A percentile compares a stretch with the other conserved stretches of the same genome.
Conservation (phyloP, 2,113 vertebrate species). For the Notothenia coriiceps region DNA sequence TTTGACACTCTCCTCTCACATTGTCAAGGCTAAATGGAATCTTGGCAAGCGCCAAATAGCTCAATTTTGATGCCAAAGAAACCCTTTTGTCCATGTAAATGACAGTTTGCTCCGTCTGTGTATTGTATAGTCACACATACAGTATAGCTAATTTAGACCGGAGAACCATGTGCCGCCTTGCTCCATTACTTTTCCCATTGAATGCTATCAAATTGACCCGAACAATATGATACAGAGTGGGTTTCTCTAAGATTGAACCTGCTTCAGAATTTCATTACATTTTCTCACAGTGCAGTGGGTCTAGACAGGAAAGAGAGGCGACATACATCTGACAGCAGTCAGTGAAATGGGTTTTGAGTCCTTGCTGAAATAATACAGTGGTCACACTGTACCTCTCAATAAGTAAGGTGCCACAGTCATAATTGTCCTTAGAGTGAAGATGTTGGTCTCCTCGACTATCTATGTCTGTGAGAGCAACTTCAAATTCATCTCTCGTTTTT, state of each 20-base stretch:
- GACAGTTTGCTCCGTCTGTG: conserved; percentile 32
- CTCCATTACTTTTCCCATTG: conserved; percentile 24
- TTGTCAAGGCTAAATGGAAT: conserved; percentile 67
- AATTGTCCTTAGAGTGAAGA: conserved; percentile 3
- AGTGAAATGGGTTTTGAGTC: conserved; percentile 55
- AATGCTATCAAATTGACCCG: conserved; percentile 29
- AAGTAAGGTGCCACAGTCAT: conserved; percentile 22
- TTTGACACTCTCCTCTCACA: conserved; percentile 59
- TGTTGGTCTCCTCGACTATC: background rate
- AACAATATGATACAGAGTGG: conserved; percentile 21
- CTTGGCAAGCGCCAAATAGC: conserved; percentile 55
- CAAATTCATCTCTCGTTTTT: conserved; percentile 6
- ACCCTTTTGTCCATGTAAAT: conserved; percentile 46
- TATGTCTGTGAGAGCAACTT: conserved; percentile 17
- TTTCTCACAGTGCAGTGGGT: conserved; percentile 23
- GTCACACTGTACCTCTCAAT: conserved; percentile 35
- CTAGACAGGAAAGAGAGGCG: conserved; percentile 45
- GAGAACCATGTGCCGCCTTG: conserved; percentile 6
- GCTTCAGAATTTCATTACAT: conserved; percentile 62
- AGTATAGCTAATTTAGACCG: conserved; percentile 32
- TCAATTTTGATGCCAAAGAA: conserved; percentile 66
- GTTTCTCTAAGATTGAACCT: background rate
- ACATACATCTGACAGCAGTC: conserved; percentile 45
- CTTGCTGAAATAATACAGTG: conserved; percentile 45
- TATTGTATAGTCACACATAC: conserved; percentile 16